phyloP scores from a whole-genome alignment of 1,140 invertebrate genomes.

The Aricia agestis region DNA sequence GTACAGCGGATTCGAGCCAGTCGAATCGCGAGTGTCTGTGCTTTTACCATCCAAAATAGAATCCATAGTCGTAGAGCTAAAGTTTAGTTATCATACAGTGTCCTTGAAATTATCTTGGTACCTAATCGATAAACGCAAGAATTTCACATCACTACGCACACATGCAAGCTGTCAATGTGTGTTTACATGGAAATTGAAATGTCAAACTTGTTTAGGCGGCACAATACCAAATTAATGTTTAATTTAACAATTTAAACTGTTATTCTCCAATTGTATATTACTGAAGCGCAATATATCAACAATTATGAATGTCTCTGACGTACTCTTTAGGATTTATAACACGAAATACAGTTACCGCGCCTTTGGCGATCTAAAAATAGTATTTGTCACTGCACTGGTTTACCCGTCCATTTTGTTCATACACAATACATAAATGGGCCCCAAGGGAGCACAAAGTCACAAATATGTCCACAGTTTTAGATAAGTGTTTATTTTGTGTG shows the following conservation, averaged over 20 bases:
- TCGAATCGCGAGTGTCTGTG: conserved; percentile 34
- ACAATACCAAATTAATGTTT: conserved; percentile 18
- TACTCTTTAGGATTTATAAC: conserved; percentile 12
- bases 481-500: conserved; percentile 40
- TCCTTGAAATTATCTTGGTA: conserved; percentile 69
- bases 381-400: conserved; percentile 64
- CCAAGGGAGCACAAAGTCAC: conserved; percentile 38
- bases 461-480: conserved; percentile 40
- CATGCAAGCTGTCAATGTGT: conserved; percentile 43
- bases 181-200: conserved; percentile 56
- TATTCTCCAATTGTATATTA: background rate
- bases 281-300: background rate
- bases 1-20: conserved; percentile 50
- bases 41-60: conserved; percentile 35
- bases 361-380: conserved; percentile 60
- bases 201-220: conserved; percentile 68
- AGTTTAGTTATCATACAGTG: conserved; percentile 25
- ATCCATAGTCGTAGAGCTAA: conserved; percentile 17
- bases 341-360: conserved; percentile 45
- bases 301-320: conserved; percentile 3
- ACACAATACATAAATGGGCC: conserved; percentile 41
- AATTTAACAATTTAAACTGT: conserved; percentile 24
- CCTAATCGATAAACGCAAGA: conserved; percentile 72
- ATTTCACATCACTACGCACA: conserved; percentile 69
- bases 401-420: conserved; percentile 65